Base-by-base conservation (phyloP, 1,140 invertebrate genomes). In the Penaeus vannamei region DNA sequence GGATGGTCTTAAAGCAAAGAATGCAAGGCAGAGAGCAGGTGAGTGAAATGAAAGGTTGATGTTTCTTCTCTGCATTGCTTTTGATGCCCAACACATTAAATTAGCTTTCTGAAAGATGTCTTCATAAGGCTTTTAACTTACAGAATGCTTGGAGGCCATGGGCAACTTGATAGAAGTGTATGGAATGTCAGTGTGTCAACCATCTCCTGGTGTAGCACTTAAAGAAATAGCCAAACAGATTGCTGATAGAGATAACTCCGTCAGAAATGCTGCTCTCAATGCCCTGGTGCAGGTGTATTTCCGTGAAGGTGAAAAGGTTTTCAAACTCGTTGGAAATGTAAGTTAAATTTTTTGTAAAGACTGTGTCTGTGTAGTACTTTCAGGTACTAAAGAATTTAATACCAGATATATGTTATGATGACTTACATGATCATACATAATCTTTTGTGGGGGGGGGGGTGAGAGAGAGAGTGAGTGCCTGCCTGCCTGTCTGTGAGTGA, bases 1-100 rank as follows among this genome's bases (percentile, higher is more conserved):
- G 95, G 98, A 99, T 92, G 98, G 98, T 22, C 93, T 99, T 2
- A 98, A 98, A 93, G 98, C 97, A 0, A 99, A 99, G 93, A 99
- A 99, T 94, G 96, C 98, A 10, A 95, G 98, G 85, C 98, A 99
- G 93, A 95, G 98, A 92, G 96, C 97, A 92, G 96, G 96, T 96
- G 92, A 92, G 92, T 10, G 32, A 17, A 14, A 12, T 53, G 53
- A 53, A 17, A 53, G 12, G 1, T 12, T 14, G 2, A 53, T 53
- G 14, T 14, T 53, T 53, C 53, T 53, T 53, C 14, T 53, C 53
- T 53, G 53, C 0, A 53, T 53, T 53, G 53, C 53, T 12, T 53
- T 53, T 53, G 5, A 8, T 12, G 53, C 17, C 14, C 42, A 3
- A 17, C 53, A 53, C 53, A 53, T 53, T 1, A 17, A 53, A 14